Evolutionary conservation across 2,113 vertebrate genomes (phyloP).

Genomic region (Carassius auratus): DNA sequence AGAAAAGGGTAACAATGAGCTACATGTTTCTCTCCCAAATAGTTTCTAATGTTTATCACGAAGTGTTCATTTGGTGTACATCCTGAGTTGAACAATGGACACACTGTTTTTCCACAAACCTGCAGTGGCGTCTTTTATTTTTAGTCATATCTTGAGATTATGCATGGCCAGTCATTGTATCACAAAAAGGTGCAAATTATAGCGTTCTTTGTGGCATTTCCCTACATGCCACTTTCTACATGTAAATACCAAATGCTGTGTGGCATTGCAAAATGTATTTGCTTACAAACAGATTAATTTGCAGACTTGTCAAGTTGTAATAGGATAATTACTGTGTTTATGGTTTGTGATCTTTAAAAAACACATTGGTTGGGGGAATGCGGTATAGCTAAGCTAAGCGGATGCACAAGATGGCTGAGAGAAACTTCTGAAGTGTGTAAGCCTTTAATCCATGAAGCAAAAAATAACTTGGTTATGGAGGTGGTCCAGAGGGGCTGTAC

Average conservation of each 20-base stretch:
- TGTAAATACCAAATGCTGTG: conserved; percentile 40
- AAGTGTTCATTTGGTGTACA: conserved; percentile 65
- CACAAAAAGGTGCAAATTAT: conserved; percentile 66
- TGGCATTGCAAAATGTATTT: conserved; percentile 37
- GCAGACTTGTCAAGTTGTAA: conserved; percentile 42
- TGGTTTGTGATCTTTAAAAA: conserved; percentile 46
- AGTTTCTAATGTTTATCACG: conserved; percentile 57
- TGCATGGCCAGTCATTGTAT: conserved; percentile 60
- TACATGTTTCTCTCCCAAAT: conserved; percentile 41
- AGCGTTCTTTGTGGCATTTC: conserved; percentile 45
- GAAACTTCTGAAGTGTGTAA: conserved; percentile 24
- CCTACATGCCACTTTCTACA: conserved; percentile 47
- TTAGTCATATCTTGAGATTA: conserved; percentile 59
- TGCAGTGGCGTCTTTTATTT: conserved; percentile 65
- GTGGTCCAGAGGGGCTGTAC: conserved; percentile 26
- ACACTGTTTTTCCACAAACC: conserved; percentile 58
- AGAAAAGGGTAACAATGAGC: not conserved
- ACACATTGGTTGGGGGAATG: conserved; percentile 39
- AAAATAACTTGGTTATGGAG: conserved; percentile 30
- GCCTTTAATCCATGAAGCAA: conserved; percentile 41
- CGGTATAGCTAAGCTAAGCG: conserved; percentile 11
- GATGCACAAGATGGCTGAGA: not conserved
- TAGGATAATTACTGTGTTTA: conserved; percentile 55
- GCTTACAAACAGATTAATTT: conserved; percentile 53
- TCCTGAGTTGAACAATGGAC: conserved; percentile 63